A percentile compares a stretch with the other conserved stretches of the same genome.
Evolutionary conservation across 2,113 vertebrate species (phyloP).

Genomic region (Sinocyclocheilus anshuiensis): DNA sequence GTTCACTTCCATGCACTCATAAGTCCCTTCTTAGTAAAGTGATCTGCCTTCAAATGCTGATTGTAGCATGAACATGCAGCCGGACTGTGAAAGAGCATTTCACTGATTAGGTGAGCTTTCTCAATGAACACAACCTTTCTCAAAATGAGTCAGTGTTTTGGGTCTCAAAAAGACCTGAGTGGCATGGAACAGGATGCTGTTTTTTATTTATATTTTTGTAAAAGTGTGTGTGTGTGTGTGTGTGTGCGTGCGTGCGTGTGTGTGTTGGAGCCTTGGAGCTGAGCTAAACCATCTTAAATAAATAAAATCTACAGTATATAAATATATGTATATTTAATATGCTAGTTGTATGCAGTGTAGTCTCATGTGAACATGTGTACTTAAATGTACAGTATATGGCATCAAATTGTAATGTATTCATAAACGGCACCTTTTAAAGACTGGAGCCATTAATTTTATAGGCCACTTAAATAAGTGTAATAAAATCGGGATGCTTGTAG

Average conservation of each 20-base stretch:
- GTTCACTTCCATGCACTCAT: background rate
- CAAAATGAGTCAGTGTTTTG: background rate
- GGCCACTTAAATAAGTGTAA: slow-evolving; percentile 3
- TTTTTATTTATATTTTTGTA: background rate
- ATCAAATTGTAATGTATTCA: background rate
- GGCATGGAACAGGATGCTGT: background rate
- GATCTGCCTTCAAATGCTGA: background rate
- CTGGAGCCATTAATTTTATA: background rate
- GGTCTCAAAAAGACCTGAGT: background rate
- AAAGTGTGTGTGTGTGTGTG: no score
- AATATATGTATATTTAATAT: background rate
- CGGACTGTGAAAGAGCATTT: background rate
- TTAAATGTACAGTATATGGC: background rate
- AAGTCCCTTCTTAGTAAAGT: background rate
- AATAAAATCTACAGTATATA: background rate
- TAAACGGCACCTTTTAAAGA: slow-evolving; percentile 2
- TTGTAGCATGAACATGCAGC: background rate
- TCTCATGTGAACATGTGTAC: background rate
- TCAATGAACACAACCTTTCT: background rate
- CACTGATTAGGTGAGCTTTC: background rate
- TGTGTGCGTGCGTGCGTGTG: no score
- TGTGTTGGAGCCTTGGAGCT: background rate
- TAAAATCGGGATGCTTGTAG: background rate
- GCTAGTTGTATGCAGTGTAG: background rate
- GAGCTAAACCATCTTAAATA: background rate